These are phyloP conservation scores for Pseudolycoriella hygida DNA, from an alignment of 2,888 invertebrate species.

Conservation along the genomic window DNA sequence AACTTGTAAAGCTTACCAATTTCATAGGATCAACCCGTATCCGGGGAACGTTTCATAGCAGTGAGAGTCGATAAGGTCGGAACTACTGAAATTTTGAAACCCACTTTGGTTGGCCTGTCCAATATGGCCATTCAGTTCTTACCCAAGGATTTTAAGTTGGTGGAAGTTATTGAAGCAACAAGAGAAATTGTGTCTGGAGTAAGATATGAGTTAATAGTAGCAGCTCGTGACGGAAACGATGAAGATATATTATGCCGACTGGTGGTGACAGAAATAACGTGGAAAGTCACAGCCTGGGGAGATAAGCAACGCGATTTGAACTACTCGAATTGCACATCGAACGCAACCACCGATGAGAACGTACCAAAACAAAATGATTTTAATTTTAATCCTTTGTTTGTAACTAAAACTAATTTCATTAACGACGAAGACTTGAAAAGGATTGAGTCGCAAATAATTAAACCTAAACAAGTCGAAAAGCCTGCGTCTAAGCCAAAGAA, in stretches of 20 bases:
- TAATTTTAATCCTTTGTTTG: slow-evolving; percentile 22
- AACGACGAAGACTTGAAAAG: slow-evolving; percentile 20
- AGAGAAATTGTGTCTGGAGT: slow-evolving; percentile 26
- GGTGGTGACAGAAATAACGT: slow-evolving; percentile 44
- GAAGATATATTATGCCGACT: slow-evolving; percentile 35
- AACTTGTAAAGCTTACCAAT: background rate
- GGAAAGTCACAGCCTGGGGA: slow-evolving; percentile 38
- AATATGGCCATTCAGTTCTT: slow-evolving; percentile 25
- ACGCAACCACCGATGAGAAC: background rate
- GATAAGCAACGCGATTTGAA: slow-evolving; percentile 40
- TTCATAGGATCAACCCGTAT: slow-evolving; percentile 2
- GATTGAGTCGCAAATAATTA: slow-evolving; percentile 22
- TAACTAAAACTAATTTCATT: slow-evolving; percentile 22
- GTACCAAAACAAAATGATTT: slow-evolving; percentile 18
- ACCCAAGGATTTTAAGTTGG: slow-evolving; percentile 23
- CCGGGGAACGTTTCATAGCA: slow-evolving; percentile 8
- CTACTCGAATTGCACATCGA: slow-evolving; percentile 44
- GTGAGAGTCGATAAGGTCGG: slow-evolving; percentile 3
- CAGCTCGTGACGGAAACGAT: slow-evolving; percentile 21
- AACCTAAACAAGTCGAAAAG: background rate
- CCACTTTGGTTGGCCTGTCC: slow-evolving; percentile 24
- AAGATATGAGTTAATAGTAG: slow-evolving; percentile 23
- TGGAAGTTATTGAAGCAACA: slow-evolving; percentile 25
- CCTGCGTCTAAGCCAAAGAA: no score
- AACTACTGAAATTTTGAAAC: slow-evolving; percentile 21